Base-by-base conservation (phyloP, 2,797 vertebrate genomes). In the Champsocephalus esox region DNA sequence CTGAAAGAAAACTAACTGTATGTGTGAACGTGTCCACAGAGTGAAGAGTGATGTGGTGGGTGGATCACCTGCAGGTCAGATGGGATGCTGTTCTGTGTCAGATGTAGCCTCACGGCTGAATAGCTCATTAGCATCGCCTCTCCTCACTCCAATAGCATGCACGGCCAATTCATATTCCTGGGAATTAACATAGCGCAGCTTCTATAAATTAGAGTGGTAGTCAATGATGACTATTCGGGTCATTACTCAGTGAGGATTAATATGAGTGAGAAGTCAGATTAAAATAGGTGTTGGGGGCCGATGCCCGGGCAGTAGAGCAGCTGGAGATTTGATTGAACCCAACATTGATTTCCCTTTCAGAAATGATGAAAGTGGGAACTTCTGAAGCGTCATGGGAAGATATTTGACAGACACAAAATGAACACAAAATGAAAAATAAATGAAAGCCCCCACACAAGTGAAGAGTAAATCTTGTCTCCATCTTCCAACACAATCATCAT, bases 181-280 rank as follows among this genome's bases (percentile, higher is more conserved):
- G 8, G 19, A 51, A 55, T 19, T 14, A 6, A 21, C 38, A n/a
- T 38, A 56, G 24, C 16, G 16, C 43, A 44, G 67, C 62, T 43
- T 68, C 59, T 48, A 60, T 70, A 46, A 75, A 72, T 64, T 28
- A 48, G 17, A 48, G 43, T 3, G n/a, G 14, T 24, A 73, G 55
- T 68, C 45, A 6, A 13, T n/a, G n/a, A 24, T 60, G 65, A 77
- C 65, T 70, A 51, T 72, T 85, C 70, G 49, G 21, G 60, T 69
- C 7, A 44, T 80, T 59, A 44, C 56, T 70, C 61, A 16, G 51
- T 54, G 21, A 1, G 56, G 68, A 78, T 73, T 79, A 71, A 75
- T 55, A 12, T 55, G 13, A 57, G 52, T 19, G 50, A 72, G 61
- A 73, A 61, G 67, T 58, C 28, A 24, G 52, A 62, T 38, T 57